phyloP scores from a whole-genome alignment of 2,797 vertebrate species.

The Urocyon cinereoargenteus region DNA sequence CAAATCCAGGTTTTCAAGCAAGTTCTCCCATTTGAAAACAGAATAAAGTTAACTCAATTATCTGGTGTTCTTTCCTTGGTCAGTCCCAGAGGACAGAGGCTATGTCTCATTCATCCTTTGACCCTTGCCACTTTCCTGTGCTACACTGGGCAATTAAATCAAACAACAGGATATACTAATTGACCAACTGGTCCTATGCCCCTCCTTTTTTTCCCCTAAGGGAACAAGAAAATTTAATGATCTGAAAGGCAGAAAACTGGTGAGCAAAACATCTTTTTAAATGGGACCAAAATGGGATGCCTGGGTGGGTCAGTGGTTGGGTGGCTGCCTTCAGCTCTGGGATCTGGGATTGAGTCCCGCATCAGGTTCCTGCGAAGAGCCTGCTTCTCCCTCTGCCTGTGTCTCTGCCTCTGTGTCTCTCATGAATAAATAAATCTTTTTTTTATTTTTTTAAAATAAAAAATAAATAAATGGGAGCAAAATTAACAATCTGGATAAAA shows the following conservation, averaged over 20 bases:
- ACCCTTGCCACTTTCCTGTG: not conserved
- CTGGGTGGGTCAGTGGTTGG: no score
- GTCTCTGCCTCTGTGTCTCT: no score
- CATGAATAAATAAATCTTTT: no score
- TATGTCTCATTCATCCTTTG: not conserved
- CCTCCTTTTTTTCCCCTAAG: not conserved
- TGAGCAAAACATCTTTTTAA: conserved; percentile 50
- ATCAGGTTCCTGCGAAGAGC: no score
- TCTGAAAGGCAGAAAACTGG: not conserved
- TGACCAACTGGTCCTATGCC: not conserved
- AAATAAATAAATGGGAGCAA: not conserved
- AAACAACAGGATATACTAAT: not conserved
- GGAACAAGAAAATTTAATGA: conserved; percentile 7
- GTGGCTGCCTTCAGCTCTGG: no score
- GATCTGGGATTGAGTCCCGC: no score
- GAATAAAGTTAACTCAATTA: conserved; percentile 19
- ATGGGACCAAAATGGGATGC: not conserved
- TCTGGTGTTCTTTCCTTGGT: not conserved
- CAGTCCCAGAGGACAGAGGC: no score
- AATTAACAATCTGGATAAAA: conserved; percentile 5
- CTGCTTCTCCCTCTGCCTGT: no score
- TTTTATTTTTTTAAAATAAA: no score
- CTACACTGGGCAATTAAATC: not conserved
- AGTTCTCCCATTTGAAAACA: conserved; percentile 18
- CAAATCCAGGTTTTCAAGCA: conserved; percentile 20